Conservation (phyloP, 2,888 invertebrate genomes). For the Leistus spinibarbis region DNA sequence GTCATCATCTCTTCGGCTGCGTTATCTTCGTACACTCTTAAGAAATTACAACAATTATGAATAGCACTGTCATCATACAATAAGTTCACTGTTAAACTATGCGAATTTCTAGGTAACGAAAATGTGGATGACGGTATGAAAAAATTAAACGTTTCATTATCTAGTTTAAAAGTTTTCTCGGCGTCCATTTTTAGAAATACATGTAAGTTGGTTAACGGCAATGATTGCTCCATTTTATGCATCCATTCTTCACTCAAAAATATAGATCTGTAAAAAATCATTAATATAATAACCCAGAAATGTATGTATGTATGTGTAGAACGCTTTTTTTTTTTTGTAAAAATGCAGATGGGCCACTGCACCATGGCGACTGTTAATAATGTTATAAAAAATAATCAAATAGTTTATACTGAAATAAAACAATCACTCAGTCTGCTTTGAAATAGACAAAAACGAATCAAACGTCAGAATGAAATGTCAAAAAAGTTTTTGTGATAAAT, state of each 20-base stretch:
- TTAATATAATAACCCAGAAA: not conserved
- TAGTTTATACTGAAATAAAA: too few relatives aligned
- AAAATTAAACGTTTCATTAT: constrained; percentile 50
- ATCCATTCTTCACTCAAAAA: constrained; percentile 59
- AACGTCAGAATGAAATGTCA: too few relatives aligned
- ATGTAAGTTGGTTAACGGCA: constrained; percentile 60
- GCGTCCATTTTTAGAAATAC: constrained; percentile 58
- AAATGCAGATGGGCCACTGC: too few relatives aligned
- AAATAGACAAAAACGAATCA: too few relatives aligned
- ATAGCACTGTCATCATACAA: constrained; percentile 43
- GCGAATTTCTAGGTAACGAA: constrained; percentile 45
- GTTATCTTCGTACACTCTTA: constrained; percentile 49
- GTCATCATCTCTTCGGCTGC: constrained; percentile 28
- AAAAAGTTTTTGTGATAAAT: too few relatives aligned
- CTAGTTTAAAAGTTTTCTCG: constrained; percentile 42
- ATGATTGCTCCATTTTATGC: constrained; percentile 55
- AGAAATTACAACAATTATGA: constrained; percentile 50
- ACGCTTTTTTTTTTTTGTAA: too few relatives aligned
- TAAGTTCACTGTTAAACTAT: constrained; percentile 49
- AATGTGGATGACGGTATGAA: constrained; percentile 53
- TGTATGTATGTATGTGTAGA: too few relatives aligned
- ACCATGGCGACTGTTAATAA: too few relatives aligned
- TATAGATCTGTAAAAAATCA: constrained; percentile 56
- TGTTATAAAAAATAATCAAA: too few relatives aligned
- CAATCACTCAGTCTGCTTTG: too few relatives aligned